Evolutionary conservation across 2,797 vertebrate species (phyloP), one percentile per base, ranked within the genome.

Genomic region (Pempheris klunzingeri): DNA sequence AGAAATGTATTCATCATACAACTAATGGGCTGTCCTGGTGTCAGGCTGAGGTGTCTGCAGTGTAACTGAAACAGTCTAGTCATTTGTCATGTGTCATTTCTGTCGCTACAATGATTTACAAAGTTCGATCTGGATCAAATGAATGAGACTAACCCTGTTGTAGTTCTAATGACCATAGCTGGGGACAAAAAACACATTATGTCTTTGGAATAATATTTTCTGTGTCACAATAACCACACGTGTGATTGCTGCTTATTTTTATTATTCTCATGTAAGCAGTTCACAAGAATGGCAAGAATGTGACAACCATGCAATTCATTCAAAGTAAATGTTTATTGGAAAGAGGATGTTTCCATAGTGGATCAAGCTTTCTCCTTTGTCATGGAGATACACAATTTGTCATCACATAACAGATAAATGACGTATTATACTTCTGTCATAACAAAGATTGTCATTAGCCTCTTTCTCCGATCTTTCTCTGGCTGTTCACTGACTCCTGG

Each of bases 61-160:
- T 52, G 41, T 32, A 53, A 75, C 11, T 55, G 6, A 54, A 54
- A 57, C 43, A 44, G 39, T 53, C 60, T 53, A 34, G 46, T 66
- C 61, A 57, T 57, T 74, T 50, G 17, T 58, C 52, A 20, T 47
- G 28, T 24, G 54, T 62, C 34, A 26, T 62, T 69, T 61, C 41
- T 60, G 46, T 60, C 46, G 24, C 39, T 64, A n/a, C 7, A 5
- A 4, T 34, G 39, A 10, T 54, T 1, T 43, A n/a, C 26, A 44
- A 12, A 55, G 17, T 13, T 38, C 0, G 2, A 17, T 41, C 24
- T 22, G 39, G 47, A 47, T 44, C 20, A 12, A 53, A 64, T 38
- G 28, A 22, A 36, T 12, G 38, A 59, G 71, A 59, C 44, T 47
- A 28, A 57, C 34, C 5, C 36, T 7, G 20, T 14, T 39, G 26